Percentiles rank a stretch among this genome's conserved stretches.
Conservation (phyloP, 2,888 invertebrate genomes). For the Biston stratarius region DNA sequence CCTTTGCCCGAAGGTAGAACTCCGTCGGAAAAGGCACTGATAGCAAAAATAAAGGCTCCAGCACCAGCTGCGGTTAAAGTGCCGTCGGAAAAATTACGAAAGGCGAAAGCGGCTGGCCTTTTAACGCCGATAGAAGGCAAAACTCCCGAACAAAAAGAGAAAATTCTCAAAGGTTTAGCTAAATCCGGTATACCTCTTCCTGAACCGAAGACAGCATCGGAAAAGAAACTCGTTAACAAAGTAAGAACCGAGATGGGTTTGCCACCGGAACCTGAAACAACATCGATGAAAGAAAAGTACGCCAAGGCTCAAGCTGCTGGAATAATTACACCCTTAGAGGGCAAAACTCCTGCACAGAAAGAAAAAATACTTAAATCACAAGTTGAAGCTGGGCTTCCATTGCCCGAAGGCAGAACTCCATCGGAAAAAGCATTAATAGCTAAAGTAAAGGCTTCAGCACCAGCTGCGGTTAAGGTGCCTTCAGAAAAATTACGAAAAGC, state of each 20-base stretch:
- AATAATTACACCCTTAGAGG: neutral
- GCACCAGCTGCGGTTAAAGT: conserved; percentile 16
- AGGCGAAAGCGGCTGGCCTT: neutral
- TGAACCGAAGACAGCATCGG: neutral
- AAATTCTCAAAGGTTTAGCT: neutral
- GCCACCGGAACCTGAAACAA: neutral
- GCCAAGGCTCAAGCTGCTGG: neutral
- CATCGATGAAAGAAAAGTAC: neutral
- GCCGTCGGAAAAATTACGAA: neutral
- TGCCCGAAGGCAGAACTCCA: neutral
- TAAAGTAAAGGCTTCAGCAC: neutral
- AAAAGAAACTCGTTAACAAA: neutral
- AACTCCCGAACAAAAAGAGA: neutral
- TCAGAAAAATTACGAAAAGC: conserved; percentile 15
- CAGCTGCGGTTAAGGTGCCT: neutral
- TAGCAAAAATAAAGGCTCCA: conserved; percentile 46
- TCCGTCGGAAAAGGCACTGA: conserved; percentile 49
- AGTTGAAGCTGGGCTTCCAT: neutral
- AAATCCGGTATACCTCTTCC: neutral
- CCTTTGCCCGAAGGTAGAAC: conserved; percentile 52
- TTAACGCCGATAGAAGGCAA: neutral
- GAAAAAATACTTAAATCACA: neutral
- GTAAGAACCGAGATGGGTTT: neutral
- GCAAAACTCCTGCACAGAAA: neutral
- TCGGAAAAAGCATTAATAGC: neutral